A percentile compares a stretch with the other conserved stretches of the same genome.
These are phyloP conservation scores for Magallana nippona DNA, from an alignment of 2,888 invertebrate species.

Conservation along the genomic window DNA sequence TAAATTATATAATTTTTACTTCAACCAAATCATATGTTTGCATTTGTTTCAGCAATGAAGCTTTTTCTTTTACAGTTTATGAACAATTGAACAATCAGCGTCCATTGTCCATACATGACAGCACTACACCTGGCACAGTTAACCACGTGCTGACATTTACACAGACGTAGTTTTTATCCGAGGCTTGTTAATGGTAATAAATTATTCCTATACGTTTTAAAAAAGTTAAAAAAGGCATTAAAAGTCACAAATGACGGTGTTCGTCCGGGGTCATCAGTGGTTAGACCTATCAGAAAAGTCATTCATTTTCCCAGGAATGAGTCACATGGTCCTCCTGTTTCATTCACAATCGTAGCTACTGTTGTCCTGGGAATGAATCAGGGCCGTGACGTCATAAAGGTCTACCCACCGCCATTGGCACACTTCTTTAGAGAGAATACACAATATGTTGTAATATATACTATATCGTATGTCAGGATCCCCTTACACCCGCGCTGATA, in stretches of 20 bases:
- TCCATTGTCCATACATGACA: too few relatives aligned
- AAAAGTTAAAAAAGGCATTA: neutral
- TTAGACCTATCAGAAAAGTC: neutral
- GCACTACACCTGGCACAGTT: too few relatives aligned
- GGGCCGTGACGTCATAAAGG: neutral
- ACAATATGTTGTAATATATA: neutral
- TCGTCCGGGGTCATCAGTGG: neutral
- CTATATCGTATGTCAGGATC: neutral
- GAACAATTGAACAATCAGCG: too few relatives aligned
- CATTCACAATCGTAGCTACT: constrained; percentile 26
- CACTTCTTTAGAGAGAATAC: neutral
- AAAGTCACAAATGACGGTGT: neutral
- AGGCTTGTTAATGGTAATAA: neutral
- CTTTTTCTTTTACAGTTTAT: too few relatives aligned
- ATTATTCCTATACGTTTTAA: neutral
- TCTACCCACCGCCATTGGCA: neutral
- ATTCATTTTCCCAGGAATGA: constrained; percentile 9
- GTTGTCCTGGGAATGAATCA: constrained; percentile 10
- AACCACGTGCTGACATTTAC: too few relatives aligned
- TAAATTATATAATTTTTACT: neutral
- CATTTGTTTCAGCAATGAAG: neutral
- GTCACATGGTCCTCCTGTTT: neutral
- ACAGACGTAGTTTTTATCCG: too few relatives aligned
- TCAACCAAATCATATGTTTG: neutral
- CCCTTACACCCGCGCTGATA: constrained; percentile 1